phyloP scores from a whole-genome alignment of 2,113 vertebrate species.

The Opisthocomus hoazin region DNA sequence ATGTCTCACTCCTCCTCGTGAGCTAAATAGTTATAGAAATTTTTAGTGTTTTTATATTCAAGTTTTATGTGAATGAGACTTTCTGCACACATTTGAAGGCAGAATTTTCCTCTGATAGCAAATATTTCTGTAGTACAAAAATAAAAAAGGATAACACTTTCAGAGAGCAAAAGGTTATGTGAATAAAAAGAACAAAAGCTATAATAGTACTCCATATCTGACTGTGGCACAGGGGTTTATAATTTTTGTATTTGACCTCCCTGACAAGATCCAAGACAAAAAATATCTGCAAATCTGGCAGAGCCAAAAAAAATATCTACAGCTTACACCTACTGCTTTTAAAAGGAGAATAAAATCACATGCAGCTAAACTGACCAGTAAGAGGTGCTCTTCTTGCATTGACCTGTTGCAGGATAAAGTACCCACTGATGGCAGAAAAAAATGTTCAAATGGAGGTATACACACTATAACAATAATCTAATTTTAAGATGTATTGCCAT shows the following conservation, averaged over 20 bases:
- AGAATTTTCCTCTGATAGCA: not conserved
- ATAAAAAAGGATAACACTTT: not conserved
- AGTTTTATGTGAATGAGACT: not conserved
- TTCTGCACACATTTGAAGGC: not conserved
- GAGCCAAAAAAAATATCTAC: not conserved
- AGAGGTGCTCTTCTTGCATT: not conserved
- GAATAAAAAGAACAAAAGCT: not conserved
- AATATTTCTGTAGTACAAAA: not conserved
- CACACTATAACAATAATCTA: not conserved
- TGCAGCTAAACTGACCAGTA: not conserved
- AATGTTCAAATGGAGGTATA: not conserved
- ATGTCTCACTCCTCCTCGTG: not conserved
- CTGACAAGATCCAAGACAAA: not conserved
- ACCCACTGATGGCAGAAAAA: not conserved
- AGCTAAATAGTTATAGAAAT: not conserved
- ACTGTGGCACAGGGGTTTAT: not conserved
- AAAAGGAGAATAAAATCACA: not conserved
- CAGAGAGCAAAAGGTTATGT: not conserved
- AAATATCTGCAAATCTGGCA: not conserved
- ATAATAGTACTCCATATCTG: not conserved
- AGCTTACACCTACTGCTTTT: not conserved
- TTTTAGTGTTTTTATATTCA: not conserved
- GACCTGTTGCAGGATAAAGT: not conserved
- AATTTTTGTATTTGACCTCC: not conserved
- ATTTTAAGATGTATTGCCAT: not conserved